phyloP scores from a whole-genome alignment of 2,888 invertebrate species.

The Arctia plantaginis region DNA sequence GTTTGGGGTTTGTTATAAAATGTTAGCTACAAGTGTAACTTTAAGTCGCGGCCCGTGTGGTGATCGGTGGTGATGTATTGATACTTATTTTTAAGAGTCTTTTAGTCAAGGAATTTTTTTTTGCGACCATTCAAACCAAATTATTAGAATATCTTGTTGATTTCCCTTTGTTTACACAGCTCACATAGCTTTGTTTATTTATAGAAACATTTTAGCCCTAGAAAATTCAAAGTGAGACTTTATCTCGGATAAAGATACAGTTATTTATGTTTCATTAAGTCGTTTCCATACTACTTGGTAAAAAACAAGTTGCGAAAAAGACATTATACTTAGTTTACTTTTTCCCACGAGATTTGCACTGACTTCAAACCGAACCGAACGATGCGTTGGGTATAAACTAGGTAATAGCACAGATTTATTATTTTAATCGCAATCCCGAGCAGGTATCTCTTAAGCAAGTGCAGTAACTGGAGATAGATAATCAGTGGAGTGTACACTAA shows the following conservation, averaged over 20 bases:
- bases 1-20: not conserved
- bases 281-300: not conserved
- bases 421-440: conserved; percentile 33
- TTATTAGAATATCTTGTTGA: not conserved
- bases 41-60: not conserved
- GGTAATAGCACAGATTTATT: conserved; percentile 15
- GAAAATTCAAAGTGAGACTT: not conserved
- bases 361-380: not conserved
- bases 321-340: not conserved
- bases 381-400: not conserved
- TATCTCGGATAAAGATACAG: not conserved
- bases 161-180: not conserved
- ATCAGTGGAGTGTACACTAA: conserved; percentile 77
- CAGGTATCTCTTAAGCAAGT: conserved; percentile 43
- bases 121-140: too few relatives aligned
- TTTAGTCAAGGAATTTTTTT: not conserved
- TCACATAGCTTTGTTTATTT: not conserved
- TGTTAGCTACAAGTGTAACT: not conserved
- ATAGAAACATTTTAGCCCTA: not conserved
- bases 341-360: not conserved
- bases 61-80: not conserved
- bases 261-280: not conserved
- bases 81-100: not conserved
- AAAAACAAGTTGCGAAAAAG: not conserved
- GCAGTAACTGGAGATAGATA: conserved; percentile 73